phyloP scores from a whole-genome alignment of 2,113 vertebrate species.

The Osmerus mordax region DNA sequence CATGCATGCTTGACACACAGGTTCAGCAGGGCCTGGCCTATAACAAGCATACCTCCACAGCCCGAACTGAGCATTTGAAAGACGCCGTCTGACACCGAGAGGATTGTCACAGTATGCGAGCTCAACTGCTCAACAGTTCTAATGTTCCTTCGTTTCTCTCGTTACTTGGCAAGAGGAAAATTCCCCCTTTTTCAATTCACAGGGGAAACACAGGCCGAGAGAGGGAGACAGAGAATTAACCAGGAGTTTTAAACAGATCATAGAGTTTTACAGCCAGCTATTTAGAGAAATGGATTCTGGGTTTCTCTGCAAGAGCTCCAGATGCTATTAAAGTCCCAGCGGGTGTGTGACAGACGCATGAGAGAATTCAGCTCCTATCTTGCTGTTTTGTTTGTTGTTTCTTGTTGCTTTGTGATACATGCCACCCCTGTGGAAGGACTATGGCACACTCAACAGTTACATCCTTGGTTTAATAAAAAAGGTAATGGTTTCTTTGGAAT shows the following conservation, averaged over 20 bases:
- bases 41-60: not conserved
- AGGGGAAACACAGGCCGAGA: not conserved
- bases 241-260: slow-evolving; percentile 39
- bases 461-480: too few species aligned
- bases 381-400: slow-evolving; percentile 49
- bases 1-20: slow-evolving; percentile 32
- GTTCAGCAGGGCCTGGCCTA: slow-evolving; percentile 16
- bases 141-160: slow-evolving; percentile 18
- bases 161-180: slow-evolving; percentile 29
- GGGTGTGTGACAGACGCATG: slow-evolving; percentile 35
- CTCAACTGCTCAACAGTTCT: not conserved
- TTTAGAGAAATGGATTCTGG: slow-evolving; percentile 42
- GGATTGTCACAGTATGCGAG: not conserved
- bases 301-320: slow-evolving; percentile 38
- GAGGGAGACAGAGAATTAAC: not conserved
- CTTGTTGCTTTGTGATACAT: slow-evolving; percentile 39
- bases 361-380: slow-evolving; percentile 38
- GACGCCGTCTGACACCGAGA: not conserved
- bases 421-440: slow-evolving; percentile 35
- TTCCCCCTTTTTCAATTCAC: slow-evolving; percentile 18
- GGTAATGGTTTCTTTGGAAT: too few species aligned
- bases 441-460: not conserved
- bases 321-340: slow-evolving; percentile 52
- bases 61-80: not conserved
- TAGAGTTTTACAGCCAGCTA: slow-evolving; percentile 50